Conservation (phyloP, 2,888 invertebrate species). For the Apamea sordens region DNA sequence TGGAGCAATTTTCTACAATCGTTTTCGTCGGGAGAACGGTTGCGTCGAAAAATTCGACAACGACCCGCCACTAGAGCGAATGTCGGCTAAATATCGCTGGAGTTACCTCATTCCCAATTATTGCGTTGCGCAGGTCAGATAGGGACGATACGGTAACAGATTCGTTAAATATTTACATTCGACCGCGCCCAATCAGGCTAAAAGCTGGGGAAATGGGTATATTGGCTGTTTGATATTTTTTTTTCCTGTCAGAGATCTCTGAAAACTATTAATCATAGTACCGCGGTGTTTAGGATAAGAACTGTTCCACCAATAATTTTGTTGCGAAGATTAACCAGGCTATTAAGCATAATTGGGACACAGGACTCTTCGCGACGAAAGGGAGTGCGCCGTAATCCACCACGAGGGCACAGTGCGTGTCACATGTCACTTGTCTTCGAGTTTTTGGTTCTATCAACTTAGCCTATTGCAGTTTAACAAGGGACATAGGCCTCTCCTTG, state of each 20-base stretch:
- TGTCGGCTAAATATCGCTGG: neutral
- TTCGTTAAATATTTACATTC: slow-evolving; percentile 35
- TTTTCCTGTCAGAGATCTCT: neutral
- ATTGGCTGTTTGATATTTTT: neutral
- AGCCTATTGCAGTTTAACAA: too few relatives aligned
- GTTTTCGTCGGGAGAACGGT: too few relatives aligned
- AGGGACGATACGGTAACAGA: neutral
- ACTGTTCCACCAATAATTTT: neutral
- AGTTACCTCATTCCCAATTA: neutral
- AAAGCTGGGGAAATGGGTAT: neutral
- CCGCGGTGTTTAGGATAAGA: neutral
- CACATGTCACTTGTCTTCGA: too few relatives aligned
- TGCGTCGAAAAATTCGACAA: too few relatives aligned
- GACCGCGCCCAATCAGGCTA: slow-evolving; percentile 15
- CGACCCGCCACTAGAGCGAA: too few relatives aligned
- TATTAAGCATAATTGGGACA: neutral
- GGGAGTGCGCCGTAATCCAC: too few relatives aligned
- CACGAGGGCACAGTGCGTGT: too few relatives aligned
- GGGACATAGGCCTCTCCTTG: too few relatives aligned
- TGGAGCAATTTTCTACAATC: neutral
- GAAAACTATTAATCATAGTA: neutral
- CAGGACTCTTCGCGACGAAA: too few relatives aligned
- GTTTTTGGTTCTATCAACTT: too few relatives aligned
- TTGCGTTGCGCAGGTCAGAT: slow-evolving; percentile 27
- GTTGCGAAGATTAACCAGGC: neutral